Conservation (phyloP, 2,888 invertebrate genomes). For the Ariolimax columbianus region DNA sequence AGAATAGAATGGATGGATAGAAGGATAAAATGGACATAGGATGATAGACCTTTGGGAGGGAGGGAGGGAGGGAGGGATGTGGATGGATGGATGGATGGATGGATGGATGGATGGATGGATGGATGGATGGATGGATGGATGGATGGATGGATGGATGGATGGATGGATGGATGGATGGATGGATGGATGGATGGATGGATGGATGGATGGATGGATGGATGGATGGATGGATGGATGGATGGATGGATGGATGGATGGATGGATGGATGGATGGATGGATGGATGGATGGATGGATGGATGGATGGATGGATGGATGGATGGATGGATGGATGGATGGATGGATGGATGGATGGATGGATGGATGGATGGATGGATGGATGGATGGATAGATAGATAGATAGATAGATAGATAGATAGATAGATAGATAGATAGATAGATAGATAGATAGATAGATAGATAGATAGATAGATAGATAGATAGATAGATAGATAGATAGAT, state of each 20-base stretch:
- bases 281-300: background rate
- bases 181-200: background rate
- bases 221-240: background rate
- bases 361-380: background rate
- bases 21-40: too few species aligned
- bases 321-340: slow-evolving; percentile 8
- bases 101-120: slow-evolving; percentile 3
- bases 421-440: slow-evolving; percentile 18
- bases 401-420: slow-evolving; percentile 10
- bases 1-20: too few species aligned
- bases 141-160: slow-evolving; percentile 7
- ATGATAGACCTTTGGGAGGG: too few species aligned
- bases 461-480: slow-evolving; percentile 20
- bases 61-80: background rate
- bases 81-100: slow-evolving; percentile 12
- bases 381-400: too few species aligned
- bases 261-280: background rate
- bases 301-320: background rate
- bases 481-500: slow-evolving; percentile 1
- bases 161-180: background rate
- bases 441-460: slow-evolving; percentile 18
- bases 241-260: background rate
- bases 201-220: background rate
- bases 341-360: slow-evolving; percentile 8
- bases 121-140: background rate